Base-by-base conservation (phyloP, 2,113 vertebrate genomes). In the Phrynosoma platyrhinos region DNA sequence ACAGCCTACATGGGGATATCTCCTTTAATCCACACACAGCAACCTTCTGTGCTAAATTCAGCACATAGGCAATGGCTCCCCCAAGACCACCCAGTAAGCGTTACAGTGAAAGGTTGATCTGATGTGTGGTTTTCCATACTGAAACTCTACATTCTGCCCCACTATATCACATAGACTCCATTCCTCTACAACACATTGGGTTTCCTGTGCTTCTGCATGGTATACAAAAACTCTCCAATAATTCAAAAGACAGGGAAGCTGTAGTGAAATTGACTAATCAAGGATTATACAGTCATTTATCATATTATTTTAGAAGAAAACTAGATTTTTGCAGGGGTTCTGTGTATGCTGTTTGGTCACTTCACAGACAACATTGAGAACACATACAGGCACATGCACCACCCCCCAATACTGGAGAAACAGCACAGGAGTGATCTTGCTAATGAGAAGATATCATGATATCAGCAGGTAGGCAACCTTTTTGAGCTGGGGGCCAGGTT, bases 181-280 rank as follows among this genome's bases (percentile, higher is more conserved):
- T 12, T 30, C 75, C 20, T 52, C 30, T 79, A 27, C 8, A 40
- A 42, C 32, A 42, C 18, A 36, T 30, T 55, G 30, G n/a, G 23
- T 72, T 36, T 66, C 40, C 27, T 85, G 40, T 74, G 58, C 40
- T 53, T 92, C 6, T 74, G 78, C 42, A 88, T 0, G 72, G 87
- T 91, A 91, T 5, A 68, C 69, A 87, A 90, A 85, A 0, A 18
- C 9, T 0, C n/a, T 82, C 88, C 90, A 92, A 83, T 83, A 82
- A 88, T 91, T 92, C 78, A 92, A 80, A 85, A 84, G 90, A 58
- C 23, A 47, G 62, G 87, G 83, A 86, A 87, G 81, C 16, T 88
- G 6, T 52, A 14, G 12, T 78, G 9, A 1, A 27, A 0, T 55
- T 79, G 30, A 55, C 21, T 78, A 93, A 92, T 69, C 91, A 76